These are phyloP conservation scores for Zygothrica quintamaculata DNA, from an alignment of 2,888 invertebrate species.

Conservation along the genomic window DNA sequence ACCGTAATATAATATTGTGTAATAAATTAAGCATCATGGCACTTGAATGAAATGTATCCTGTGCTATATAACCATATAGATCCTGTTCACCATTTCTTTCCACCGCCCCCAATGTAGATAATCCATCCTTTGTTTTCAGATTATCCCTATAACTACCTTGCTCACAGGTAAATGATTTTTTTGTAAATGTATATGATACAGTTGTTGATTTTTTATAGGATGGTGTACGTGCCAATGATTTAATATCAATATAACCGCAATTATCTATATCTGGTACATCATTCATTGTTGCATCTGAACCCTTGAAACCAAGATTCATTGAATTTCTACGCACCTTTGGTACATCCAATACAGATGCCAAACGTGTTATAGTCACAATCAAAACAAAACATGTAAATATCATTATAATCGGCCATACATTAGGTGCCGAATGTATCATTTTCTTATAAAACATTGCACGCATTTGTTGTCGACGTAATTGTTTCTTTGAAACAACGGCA, in stretches of 20 bases:
- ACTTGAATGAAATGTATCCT: conserved; percentile 87
- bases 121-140: conserved; percentile 16
- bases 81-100: conserved; percentile 36
- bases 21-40: conserved; percentile 72
- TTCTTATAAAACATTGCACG: conserved; percentile 77
- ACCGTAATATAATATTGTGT: conserved; percentile 84
- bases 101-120: conserved; percentile 61
- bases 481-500: conserved; percentile 48
- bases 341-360: conserved; percentile 52
- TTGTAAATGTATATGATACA: conserved; percentile 37
- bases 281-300: neutral
- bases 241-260: conserved; percentile 63
- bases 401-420: conserved; percentile 71
- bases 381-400: conserved; percentile 85
- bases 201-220: conserved; percentile 17
- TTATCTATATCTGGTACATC: conserved; percentile 51
- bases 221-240: conserved; percentile 10
- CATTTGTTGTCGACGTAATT: conserved; percentile 61
- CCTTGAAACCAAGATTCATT: conserved; percentile 59
- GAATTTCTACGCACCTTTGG: conserved; percentile 32
- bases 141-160: conserved; percentile 32
- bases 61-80: conserved; percentile 85
- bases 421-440: conserved; percentile 71
- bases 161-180: conserved; percentile 54
- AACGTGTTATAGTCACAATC: conserved; percentile 54